Evolutionary conservation across 2,113 vertebrate species (phyloP).

Genomic region (Dasyprocta punctata): DNA sequence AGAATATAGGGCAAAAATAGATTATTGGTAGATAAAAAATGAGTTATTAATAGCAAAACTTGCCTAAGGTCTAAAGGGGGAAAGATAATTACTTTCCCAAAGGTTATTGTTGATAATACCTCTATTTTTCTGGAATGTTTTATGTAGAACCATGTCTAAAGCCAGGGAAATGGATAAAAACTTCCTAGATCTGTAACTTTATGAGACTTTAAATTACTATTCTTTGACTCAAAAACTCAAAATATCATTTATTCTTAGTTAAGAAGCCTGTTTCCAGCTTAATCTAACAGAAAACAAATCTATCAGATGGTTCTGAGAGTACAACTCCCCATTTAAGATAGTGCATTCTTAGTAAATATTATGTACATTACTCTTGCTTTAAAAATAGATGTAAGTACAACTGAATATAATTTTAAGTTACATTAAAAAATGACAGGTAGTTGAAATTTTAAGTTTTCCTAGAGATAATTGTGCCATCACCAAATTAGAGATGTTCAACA

Average conservation of each 20-base stretch:
- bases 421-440: neutral
- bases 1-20: neutral
- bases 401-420: neutral
- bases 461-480: fast-evolving
- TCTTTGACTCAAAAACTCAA: neutral
- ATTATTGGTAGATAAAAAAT: neutral
- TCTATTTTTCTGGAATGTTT: conserved; percentile 29
- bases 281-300: neutral
- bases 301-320: neutral
- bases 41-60: neutral
- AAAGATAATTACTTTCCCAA: conserved; percentile 30
- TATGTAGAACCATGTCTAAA: neutral
- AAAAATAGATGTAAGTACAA: neutral
- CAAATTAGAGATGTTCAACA: neutral
- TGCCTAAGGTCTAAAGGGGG: neutral
- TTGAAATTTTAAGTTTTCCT: neutral
- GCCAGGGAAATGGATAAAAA: neutral
- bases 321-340: too few relatives aligned
- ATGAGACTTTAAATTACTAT: neutral
- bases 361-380: neutral
- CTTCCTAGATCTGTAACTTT: conserved; percentile 19
- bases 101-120: neutral
- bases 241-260: neutral
- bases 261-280: neutral
- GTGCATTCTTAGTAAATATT: neutral